phyloP scores from a whole-genome alignment of 2,113 vertebrate genomes.

The Eolophus roseicapilla region DNA sequence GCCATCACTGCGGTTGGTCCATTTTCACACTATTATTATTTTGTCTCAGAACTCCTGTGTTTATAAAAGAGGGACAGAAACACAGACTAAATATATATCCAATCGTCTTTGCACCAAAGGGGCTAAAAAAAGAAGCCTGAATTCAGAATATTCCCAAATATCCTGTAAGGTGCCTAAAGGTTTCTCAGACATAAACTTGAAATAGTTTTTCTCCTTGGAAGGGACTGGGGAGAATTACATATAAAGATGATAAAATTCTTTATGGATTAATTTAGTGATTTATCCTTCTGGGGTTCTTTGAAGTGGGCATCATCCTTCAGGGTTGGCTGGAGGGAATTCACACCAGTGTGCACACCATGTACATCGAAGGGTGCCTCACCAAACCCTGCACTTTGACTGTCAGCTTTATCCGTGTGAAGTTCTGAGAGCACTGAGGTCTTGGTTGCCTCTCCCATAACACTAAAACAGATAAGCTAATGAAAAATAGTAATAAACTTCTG shows the following conservation, averaged over 20 bases:
- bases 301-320: neutral
- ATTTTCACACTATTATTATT: conserved; percentile 71
- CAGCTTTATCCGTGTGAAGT: neutral
- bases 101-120: neutral
- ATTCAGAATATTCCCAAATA: conserved; percentile 25
- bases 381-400: neutral
- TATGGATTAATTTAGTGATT: neutral
- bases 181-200: neutral
- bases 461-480: neutral
- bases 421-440: neutral
- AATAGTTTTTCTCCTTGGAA: neutral
- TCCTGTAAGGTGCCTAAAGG: neutral
- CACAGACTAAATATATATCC: conserved; percentile 73
- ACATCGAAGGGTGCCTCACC: neutral
- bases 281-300: neutral
- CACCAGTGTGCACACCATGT: accelerated
- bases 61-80: conserved; percentile 63
- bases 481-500: neutral
- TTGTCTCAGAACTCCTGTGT: conserved; percentile 57
- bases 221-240: neutral
- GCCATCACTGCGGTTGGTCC: conserved; percentile 30
- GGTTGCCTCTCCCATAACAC: neutral
- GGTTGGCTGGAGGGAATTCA: neutral
- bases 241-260: neutral
- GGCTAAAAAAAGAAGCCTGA: neutral